Percentiles rank a stretch among this genome's conserved stretches.
phyloP scores from a whole-genome alignment of 2,113 vertebrate genomes.

The Puffinus mauretanicus region DNA sequence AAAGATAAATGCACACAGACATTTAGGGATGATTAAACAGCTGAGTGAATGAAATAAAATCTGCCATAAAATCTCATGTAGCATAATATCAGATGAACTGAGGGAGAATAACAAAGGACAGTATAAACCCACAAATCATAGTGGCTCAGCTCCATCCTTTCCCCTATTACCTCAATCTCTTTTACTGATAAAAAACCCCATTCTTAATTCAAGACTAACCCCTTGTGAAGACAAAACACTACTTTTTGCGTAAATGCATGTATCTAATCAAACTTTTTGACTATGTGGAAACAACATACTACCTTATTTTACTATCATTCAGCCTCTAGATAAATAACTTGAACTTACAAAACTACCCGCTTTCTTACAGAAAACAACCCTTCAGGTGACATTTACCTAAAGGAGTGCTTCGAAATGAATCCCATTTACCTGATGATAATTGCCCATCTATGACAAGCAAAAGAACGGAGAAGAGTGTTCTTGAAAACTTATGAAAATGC shows the following conservation, averaged over 20 bases:
- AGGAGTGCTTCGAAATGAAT: not conserved
- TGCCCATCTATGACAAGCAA: not conserved
- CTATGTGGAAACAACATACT: not conserved
- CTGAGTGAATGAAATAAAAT: not conserved
- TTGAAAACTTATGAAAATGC: not conserved
- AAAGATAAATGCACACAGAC: not conserved
- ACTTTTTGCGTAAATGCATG: not conserved
- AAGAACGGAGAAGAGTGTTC: not conserved
- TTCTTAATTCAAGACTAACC: not conserved
- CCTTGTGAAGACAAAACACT: not conserved
- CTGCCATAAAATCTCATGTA: not conserved
- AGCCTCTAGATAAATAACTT: not conserved
- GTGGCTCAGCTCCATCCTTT: not conserved
- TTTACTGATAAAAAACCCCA: not conserved
- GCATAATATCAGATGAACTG: not conserved
- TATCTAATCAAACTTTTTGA: not conserved
- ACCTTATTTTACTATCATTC: not conserved
- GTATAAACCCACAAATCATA: not conserved
- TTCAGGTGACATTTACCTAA: not conserved
- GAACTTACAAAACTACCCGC: not conserved
- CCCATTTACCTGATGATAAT: rapidly evolving
- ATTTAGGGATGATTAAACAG: not conserved
- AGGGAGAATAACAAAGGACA: not conserved
- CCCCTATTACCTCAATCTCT: not conserved
- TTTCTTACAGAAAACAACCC: not conserved